Evolutionary conservation across 2,797 vertebrate genomes (phyloP).

Genomic region (Pangasius sanitwongsei): DNA sequence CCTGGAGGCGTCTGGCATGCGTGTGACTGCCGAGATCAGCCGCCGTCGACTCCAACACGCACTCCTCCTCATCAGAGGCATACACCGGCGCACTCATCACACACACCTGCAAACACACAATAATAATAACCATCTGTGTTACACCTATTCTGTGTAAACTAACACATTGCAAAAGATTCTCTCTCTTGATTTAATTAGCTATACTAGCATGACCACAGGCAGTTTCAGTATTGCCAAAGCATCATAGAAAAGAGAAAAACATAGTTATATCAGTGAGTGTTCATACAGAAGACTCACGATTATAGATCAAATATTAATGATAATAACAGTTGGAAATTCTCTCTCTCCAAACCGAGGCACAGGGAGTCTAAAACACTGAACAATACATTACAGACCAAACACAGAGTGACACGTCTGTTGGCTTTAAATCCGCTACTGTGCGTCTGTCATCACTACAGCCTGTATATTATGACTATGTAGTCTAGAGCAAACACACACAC

Average conservation of each 20-base stretch:
- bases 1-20: constrained; percentile 1
- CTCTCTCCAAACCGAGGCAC: too few species aligned
- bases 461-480: too few species aligned
- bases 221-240: not conserved
- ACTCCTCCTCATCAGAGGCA: constrained; percentile 3
- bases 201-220: not conserved
- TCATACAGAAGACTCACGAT: not conserved
- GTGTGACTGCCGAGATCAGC: constrained; percentile 3
- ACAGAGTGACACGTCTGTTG: too few species aligned
- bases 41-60: constrained; percentile 30
- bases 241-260: not conserved
- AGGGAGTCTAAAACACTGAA: too few species aligned
- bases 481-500: too few species aligned
- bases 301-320: not conserved
- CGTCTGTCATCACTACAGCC: too few species aligned
- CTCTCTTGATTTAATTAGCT: not conserved
- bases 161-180: not conserved
- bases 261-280: not conserved
- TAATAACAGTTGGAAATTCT: too few species aligned
- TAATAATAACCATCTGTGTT: not conserved
- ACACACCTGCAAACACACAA: constrained; percentile 5
- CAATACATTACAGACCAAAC: too few species aligned
- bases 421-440: too few species aligned
- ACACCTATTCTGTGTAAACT: not conserved
- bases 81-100: constrained; percentile 27